Evolutionary conservation across 2,888 invertebrate genomes (phyloP), one percentile per base, ranked within the genome.

Genomic region (Melanotus villosus): DNA sequence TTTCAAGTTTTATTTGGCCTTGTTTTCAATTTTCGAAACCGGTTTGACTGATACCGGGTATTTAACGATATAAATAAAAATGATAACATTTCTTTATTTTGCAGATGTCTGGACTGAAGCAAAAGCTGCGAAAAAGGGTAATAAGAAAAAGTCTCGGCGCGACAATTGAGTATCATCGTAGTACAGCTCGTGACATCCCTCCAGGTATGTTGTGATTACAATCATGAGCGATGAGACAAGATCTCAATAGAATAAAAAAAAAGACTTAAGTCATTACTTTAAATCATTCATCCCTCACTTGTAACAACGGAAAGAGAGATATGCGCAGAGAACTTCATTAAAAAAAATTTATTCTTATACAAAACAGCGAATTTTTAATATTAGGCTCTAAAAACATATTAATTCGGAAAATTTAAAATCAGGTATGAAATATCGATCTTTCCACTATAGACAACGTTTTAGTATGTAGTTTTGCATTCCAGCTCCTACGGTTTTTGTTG

Each of bases 111-210:
- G 93, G 93, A 90, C 91, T 76, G 93, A 93, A 80, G 89, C 92
- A 14, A 93, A 92, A 82, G 87, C 88, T 68, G 86, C 89, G 63
- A 92, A 92, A 84, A 93, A 93, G 80, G 89, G 89, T 84, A 93
- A n/a, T n/a, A n/a, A 92, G 89, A 93, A 92, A 87, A 92, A 92
- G 86, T 90, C 89, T 69, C 90, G 92, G 80, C 90, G 91, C 81
- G 92, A 92, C 80, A 90, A 91, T 85, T 91, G 83, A 75, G 67
- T 50, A 58, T 59, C 34, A 47, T 41, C 41, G 26, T 59, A 21
- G 38, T 60, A 43, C 54, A 56, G 65, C 34, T 59, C 36, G 21
- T 58, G 62, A 68, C 71, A 69, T 68, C 64, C 72, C 60, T 71
- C 73, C 68, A 74, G 70, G 63, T 65, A 73, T 60, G 65, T 68